phyloP scores from a whole-genome alignment of 2,113 vertebrate genomes.

The Eclectus roratus region DNA sequence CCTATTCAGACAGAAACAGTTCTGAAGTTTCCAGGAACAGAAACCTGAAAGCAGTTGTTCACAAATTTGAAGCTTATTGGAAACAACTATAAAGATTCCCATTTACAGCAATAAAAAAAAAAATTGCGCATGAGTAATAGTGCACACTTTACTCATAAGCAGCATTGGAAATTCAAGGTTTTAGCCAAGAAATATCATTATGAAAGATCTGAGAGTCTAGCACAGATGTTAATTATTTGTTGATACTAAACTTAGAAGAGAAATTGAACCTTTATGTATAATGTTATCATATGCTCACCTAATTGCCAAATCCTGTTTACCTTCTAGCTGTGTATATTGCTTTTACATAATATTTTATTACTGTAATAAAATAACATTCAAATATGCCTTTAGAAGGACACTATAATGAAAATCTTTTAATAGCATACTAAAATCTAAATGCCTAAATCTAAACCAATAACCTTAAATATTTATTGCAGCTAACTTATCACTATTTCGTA shows the following conservation, averaged over 20 bases:
- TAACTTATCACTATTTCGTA: background rate
- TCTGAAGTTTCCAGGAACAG: background rate
- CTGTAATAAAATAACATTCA: background rate
- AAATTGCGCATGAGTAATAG: rapidly evolving
- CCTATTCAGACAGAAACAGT: background rate
- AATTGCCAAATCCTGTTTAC: background rate
- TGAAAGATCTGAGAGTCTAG: background rate
- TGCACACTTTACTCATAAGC: background rate
- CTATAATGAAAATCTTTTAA: background rate
- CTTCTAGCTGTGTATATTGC: background rate
- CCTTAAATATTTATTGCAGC: background rate
- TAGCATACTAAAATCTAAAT: background rate
- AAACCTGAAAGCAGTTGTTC: background rate
- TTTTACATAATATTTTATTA: background rate
- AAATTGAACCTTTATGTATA: background rate
- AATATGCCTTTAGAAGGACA: background rate
- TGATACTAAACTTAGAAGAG: background rate
- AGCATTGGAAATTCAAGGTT: background rate
- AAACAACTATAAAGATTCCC: background rate
- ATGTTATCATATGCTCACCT: background rate
- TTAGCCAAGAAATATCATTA: background rate
- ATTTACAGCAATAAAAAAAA: background rate
- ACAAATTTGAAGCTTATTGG: background rate
- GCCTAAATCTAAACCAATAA: background rate
- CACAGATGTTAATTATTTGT: background rate